These are phyloP conservation scores for Plagodis dolabraria DNA, from an alignment of 2,888 invertebrate genomes.

Conservation along the genomic window DNA sequence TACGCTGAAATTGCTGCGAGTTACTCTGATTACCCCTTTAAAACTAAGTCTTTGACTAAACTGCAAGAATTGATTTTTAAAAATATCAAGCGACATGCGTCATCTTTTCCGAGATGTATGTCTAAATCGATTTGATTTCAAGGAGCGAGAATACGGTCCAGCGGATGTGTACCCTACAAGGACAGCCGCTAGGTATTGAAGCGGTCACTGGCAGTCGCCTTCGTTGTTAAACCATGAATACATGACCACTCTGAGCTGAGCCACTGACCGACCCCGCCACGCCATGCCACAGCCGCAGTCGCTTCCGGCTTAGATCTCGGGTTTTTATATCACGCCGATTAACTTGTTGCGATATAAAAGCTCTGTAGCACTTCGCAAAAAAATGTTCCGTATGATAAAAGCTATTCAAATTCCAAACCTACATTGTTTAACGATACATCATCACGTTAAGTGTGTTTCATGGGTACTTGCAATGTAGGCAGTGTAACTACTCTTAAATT, in stretches of 20 bases:
- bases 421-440: constrained; percentile 5
- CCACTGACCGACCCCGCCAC: background rate
- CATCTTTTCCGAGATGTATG: no score
- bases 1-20: no score
- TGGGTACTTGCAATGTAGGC: constrained; percentile 1
- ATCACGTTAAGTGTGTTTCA: background rate
- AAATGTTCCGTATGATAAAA: constrained; percentile 25
- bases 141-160: no score
- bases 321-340: constrained; percentile 19
- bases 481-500: constrained; percentile 2
- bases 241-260: no score
- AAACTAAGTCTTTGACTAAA: no score
- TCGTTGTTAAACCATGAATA: no score
- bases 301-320: constrained; percentile 22
- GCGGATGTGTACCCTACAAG: constrained; percentile 43
- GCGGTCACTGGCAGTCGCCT: constrained; percentile 65
- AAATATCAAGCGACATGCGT: no score
- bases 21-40: no score
- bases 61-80: no score
- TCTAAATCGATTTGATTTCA: no score
- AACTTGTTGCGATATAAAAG: constrained; percentile 15
- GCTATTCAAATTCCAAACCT: constrained; percentile 13
- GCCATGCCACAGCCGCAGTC: constrained; percentile 19
- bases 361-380: constrained; percentile 15
- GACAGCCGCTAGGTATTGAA: constrained; percentile 43